Evolutionary conservation across 2,113 vertebrate species (phyloP).

Genomic region (Tupaia chinensis): DNA sequence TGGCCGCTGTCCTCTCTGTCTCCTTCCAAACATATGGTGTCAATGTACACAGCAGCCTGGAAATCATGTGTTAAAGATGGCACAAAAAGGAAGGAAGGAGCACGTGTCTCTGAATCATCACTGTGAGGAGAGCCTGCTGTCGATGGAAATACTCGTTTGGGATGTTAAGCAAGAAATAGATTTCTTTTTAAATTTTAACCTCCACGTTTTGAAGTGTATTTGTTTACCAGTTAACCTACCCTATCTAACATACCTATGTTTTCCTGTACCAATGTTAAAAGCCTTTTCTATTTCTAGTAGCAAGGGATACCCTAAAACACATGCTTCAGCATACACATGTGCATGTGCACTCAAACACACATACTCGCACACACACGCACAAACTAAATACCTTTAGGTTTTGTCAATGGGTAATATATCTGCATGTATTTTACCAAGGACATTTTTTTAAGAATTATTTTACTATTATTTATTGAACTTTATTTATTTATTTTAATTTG

Average conservation of each 20-base stretch:
- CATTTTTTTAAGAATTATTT: neutral
- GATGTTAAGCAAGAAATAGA: conserved; percentile 27
- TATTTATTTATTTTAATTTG: too few species aligned
- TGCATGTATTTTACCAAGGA: neutral
- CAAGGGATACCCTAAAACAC: neutral
- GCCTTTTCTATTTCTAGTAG: neutral
- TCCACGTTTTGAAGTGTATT: neutral
- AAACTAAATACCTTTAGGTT: neutral
- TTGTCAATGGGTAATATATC: neutral
- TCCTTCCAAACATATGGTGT: neutral
- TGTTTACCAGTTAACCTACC: neutral
- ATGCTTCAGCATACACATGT: too few species aligned
- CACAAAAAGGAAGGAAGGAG: neutral
- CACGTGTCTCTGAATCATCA: neutral
- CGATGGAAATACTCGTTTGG: neutral
- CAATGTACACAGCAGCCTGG: neutral
- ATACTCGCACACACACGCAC: neutral
- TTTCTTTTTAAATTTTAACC: neutral
- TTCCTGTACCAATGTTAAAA: neutral
- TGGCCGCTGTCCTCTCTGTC: neutral
- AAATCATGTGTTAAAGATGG: neutral
- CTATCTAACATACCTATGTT: neutral
- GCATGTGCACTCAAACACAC: too few species aligned
- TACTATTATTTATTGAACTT: too few species aligned
- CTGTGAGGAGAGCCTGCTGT: neutral